Evolutionary conservation across 1,140 invertebrate species (phyloP).

Genomic region (Neotoxoptera formosana): DNA sequence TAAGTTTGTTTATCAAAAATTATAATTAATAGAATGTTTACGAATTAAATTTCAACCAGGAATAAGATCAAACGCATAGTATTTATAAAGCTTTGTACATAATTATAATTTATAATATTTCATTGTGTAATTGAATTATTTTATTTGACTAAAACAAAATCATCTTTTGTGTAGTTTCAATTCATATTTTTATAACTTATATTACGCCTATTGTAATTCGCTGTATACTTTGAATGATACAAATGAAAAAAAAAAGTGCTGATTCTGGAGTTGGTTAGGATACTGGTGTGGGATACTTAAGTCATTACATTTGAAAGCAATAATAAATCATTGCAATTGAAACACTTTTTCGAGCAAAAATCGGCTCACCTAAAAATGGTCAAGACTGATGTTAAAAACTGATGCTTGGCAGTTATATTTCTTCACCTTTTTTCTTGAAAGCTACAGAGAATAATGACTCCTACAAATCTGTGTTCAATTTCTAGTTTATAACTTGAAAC

Average conservation of each 20-base stretch:
- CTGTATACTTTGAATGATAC: background rate
- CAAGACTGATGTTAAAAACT: background rate
- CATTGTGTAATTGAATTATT: constrained; percentile 1
- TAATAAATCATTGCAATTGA: constrained; percentile 13
- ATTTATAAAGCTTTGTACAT: background rate
- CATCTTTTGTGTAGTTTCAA: background rate
- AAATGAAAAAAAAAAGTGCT: background rate
- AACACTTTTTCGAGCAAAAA: constrained; percentile 7
- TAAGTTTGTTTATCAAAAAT: constrained; percentile 26
- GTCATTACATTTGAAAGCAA: constrained; percentile 4
- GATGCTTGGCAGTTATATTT: constrained; percentile 15
- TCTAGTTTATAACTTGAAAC: background rate
- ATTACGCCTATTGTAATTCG: background rate
- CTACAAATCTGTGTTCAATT: background rate
- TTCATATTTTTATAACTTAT: background rate
- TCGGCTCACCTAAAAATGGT: constrained; percentile 8
- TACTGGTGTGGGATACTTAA: background rate
- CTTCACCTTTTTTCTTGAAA: background rate
- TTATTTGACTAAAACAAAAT: background rate
- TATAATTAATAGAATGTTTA: background rate
- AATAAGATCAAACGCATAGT: constrained; percentile 9
- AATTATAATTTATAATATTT: constrained; percentile 15
- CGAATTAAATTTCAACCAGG: background rate
- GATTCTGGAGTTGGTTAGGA: background rate
- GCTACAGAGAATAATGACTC: background rate